Base-by-base conservation (phyloP, 2,797 vertebrate species). In the Synanceia verrucosa region DNA sequence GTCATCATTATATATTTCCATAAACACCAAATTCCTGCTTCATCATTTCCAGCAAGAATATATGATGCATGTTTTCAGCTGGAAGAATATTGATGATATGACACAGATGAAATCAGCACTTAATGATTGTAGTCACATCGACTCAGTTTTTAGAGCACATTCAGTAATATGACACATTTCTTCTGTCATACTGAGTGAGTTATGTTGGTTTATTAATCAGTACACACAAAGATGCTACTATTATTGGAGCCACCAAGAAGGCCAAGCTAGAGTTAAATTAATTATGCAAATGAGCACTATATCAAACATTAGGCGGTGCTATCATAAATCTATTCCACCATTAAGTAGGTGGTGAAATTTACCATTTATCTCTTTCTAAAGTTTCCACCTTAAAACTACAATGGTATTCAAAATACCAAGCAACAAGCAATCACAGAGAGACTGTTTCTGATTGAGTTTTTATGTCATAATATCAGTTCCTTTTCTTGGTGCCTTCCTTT, bases 141-240 rank as follows among this genome's bases (percentile, higher is more conserved):
- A 4, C 23, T 61, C 19, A 19, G 2, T 23, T 68, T 33, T 33
- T 18, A 55, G 21, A 58, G 62, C 52, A 41, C 63, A 23, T 34
- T 46, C 11, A n/a, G 60, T 70, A 64, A 75, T 28, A 31, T 34
- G 47, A 72, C 60, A 53, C 63, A 55, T 47, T 68, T 63, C 51
- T 46, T 65, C 9, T 66, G n/a, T 61, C 6, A 37, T 19, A 29
- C 57, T 76, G 23, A 52, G 29, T 59, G 6, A 61, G 57, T 31
- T n/a, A n/a, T n/a, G n/a, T n/a, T n/a, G n/a, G n/a, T n/a, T n/a
- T n/a, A n/a, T n/a, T n/a, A n/a, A n/a, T n/a, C n/a, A n/a, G 8
- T 41, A 41, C 18, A n/a, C 2, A n/a, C 3, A n/a, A n/a, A n/a
- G n/a, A n/a, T n/a, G n/a, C n/a, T n/a, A n/a, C n/a, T n/a, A n/a